Conservation (phyloP, 30 jellyfish, hydroid and myxozoan genomes). For the Aurelia aurita complex sp. Pacific region DNA sequence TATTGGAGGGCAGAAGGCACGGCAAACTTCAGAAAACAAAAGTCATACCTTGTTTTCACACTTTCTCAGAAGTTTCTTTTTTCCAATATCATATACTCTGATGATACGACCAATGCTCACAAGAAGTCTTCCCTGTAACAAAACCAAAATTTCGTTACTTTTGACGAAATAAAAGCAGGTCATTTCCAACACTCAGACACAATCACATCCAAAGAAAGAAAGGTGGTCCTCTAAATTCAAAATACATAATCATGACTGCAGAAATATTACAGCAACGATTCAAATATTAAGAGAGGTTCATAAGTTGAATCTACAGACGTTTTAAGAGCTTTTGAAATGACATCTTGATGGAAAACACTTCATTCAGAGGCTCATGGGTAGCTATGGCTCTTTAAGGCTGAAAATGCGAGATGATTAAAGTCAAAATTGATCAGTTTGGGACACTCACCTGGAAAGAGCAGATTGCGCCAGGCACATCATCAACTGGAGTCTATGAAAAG, state of each 20-base stretch:
- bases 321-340: too few species aligned
- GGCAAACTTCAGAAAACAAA: too few species aligned
- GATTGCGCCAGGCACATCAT: constrained; percentile 97
- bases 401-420: neutral
- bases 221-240: too few species aligned
- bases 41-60: constrained; percentile 86
- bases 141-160: neutral
- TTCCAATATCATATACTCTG: constrained; percentile 94
- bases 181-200: too few species aligned
- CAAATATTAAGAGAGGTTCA: too few species aligned
- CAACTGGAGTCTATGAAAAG: constrained; percentile 74
- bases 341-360: too few species aligned
- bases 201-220: too few species aligned
- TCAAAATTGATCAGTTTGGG: neutral
- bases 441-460: constrained; percentile 68
- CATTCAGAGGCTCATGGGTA: neutral
- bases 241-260: too few species aligned
- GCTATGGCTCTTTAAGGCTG: neutral
- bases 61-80: constrained; percentile 89
- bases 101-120: constrained; percentile 96
- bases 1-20: too few species aligned
- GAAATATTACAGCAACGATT: too few species aligned
- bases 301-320: too few species aligned
- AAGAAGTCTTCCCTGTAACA: constrained; percentile 87
- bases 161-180: too few species aligned